Base-by-base conservation (phyloP, 1,140 invertebrate species). In the Eupristina koningsbergeri region DNA sequence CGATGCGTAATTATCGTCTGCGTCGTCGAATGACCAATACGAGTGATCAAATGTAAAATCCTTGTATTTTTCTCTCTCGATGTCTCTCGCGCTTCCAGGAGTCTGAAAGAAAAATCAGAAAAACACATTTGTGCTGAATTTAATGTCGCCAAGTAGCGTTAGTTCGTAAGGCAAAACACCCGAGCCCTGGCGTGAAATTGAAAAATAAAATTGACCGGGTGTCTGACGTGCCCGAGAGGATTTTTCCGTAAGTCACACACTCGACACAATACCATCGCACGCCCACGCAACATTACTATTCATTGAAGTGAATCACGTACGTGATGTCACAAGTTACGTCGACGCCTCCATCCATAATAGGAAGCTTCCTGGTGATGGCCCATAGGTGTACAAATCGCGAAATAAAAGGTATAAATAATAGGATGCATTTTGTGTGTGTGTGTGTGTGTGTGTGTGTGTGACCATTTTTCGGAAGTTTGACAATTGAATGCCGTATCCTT, bases 31-130 rank as follows among this genome's bases (percentile, higher is more conserved):
- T 47, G 97, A 98, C 97, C 97, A 98, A 89, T 98, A 98, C 0
- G 97, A 98, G 89, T 97, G 96, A 93, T 98, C 97, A 92, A 98
- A 98, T 39, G 97, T 98, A 89, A 98, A 98, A 89, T 98, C 96
- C 91, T 98, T 97, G 90, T 95, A 95, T 88, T 95, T 94, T 86
- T 96, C 95, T 69, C 94, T 93, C 39, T 93, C 93, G 71, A 91
- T 91, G 84, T 94, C 94, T 87, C 93, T 87, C 85, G 89, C 89
- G 84, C 88, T 90, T 63, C 89, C 88, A 50, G 89, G 91, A 88
- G 90, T 92, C 93, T 91, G 86, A n/a, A 86, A 86, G 83, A 74
- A 79, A 75, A 83, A 26, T 67, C 36, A 64, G 50, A 31, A 50
- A 31, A 80, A 81, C 45, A 2, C 6, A 50, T 1, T 41, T 64